Percentiles rank a stretch among this genome's conserved stretches.
These are phyloP conservation scores for Stratiomys singularior DNA, from an alignment of 2,888 invertebrate species.

Conservation along the genomic window DNA sequence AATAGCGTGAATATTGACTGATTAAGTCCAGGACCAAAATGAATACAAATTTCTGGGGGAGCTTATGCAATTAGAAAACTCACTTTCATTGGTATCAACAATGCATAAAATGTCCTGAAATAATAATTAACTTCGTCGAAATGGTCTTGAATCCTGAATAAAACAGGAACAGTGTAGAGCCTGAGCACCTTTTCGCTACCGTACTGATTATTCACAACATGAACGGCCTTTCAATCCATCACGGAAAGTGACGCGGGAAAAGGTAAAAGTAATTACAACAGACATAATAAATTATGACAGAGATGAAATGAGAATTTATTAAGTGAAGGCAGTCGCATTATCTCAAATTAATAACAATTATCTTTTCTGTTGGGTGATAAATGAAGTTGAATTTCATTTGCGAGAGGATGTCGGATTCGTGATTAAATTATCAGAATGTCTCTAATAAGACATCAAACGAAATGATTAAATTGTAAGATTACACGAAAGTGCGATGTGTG, in stretches of 20 bases:
- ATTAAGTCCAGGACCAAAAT: too few species aligned
- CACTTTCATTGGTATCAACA: too few species aligned
- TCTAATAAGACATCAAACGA: too few species aligned
- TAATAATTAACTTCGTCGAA: too few species aligned
- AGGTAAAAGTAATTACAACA: constrained; percentile 23
- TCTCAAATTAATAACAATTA: constrained; percentile 30
- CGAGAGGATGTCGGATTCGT: neutral
- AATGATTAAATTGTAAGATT: too few species aligned
- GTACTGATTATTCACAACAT: neutral
- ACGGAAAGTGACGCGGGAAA: neutral
- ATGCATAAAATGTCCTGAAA: too few species aligned
- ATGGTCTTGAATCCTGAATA: too few species aligned
- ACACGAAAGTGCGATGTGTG: too few species aligned
- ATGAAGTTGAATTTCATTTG: constrained; percentile 25
- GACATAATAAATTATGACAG: constrained; percentile 24
- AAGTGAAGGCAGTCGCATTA: neutral
- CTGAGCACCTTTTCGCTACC: neutral
- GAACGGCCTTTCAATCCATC: neutral
- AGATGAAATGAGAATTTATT: constrained; percentile 32
- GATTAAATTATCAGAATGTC: neutral
- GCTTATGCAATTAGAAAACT: too few species aligned
- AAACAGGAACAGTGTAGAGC: neutral
- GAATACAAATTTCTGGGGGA: too few species aligned
- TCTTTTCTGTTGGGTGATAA: neutral
- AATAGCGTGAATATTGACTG: too few species aligned